Evolutionary conservation across 2,888 invertebrate genomes (phyloP), one percentile per base, ranked within the genome.

Genomic region (Nomada ruficornis): DNA sequence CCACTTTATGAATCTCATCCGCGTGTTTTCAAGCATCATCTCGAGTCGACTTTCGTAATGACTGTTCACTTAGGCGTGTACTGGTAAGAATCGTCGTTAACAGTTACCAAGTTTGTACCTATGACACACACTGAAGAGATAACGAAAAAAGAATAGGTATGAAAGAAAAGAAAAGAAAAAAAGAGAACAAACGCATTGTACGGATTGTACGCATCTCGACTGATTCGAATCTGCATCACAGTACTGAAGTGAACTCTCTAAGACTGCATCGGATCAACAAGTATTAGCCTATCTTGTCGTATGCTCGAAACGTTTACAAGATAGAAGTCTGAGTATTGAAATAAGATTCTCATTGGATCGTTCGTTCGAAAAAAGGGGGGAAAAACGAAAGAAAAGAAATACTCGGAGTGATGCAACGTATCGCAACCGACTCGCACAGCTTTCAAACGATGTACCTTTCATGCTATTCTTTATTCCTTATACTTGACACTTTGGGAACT

Each of bases 241-340:
- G 83, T 89, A 91, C 88, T 85, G 88, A 67, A 89, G 89, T 90
- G 67, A 90, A 91, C 85, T 90, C 86, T 91, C 86, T 89, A 80
- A 93, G 92, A 92, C 92, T 93, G 91, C 92, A 91, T 91, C 89
- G 87, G 88, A 91, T 86, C 80, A 83, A 82, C 76, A 83, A 82
- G 77, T 85, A 85, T 86, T 88, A 83, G 60, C 69, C 63, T 83
- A 76, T 82, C 77, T 74, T 82, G 77, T 83, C 71, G 63, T 60
- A 70, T 71, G 79, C 81, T 86, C 84, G 81, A 83, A 57, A 84
- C 70, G 69, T 75, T 72, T 60, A 73, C 62, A 64, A 76, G 77
- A 77, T 78, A 65, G 73, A 71, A 68, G 79, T 77, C 68, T 74
- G 69, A 62, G 60, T 71, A 69, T 54, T 60, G 47, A 74, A 70